Evolutionary conservation across 2,888 invertebrate species (phyloP).

Genomic region (Galeruca laticollis): DNA sequence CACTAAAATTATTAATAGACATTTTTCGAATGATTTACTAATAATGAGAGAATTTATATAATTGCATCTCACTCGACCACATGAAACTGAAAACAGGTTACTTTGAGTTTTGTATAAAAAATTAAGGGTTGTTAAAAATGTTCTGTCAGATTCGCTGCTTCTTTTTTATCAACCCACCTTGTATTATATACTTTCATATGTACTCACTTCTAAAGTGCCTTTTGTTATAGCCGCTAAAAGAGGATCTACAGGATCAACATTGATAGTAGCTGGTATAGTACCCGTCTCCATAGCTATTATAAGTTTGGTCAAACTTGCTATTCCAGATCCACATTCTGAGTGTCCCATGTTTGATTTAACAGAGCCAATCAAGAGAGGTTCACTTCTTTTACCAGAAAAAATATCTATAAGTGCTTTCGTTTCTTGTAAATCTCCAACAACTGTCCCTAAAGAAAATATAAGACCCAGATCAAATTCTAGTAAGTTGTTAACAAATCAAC

Average conservation of each 20-base stretch:
- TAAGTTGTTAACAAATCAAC: no score
- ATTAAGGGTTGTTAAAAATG: no score
- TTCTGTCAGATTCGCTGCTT: no score
- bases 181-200: neutral
- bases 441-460: slow-evolving; percentile 61
- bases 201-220: slow-evolving; percentile 66
- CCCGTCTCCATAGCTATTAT: slow-evolving; percentile 78
- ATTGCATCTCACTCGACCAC: no score
- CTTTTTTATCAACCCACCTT: no score
- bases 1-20: no score
- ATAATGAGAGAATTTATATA: no score
- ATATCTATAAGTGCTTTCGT: slow-evolving; percentile 43
- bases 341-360: slow-evolving; percentile 69
- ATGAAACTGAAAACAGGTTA: no score
- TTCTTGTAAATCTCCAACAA: slow-evolving; percentile 52
- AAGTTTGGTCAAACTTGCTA: slow-evolving; percentile 73
- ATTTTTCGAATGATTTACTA: no score
- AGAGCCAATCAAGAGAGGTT: slow-evolving; percentile 72
- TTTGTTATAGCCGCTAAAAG: slow-evolving; percentile 68
- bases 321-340: slow-evolving; percentile 66
- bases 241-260: slow-evolving; percentile 72
- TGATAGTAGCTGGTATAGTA: slow-evolving; percentile 77
- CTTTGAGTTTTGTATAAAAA: no score
- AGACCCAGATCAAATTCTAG: no score
- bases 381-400: slow-evolving; percentile 60